A percentile compares a stretch with the other conserved stretches of the same genome.
phyloP scores from a whole-genome alignment of 2,888 invertebrate species.

The Anarsia innoxiella region DNA sequence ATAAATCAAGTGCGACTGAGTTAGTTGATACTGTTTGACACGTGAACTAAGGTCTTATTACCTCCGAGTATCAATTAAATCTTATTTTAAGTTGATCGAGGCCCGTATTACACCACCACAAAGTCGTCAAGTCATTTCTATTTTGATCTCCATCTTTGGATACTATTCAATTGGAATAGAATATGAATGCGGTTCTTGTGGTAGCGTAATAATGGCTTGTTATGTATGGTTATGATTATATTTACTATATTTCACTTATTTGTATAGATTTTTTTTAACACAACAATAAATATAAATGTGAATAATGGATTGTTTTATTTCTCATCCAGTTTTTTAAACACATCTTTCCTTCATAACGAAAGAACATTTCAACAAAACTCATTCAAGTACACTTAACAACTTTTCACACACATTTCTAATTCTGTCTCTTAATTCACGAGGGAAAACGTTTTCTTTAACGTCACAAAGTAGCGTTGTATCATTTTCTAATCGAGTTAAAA shows the following conservation, averaged over 20 bases:
- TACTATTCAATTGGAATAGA: slow-evolving; percentile 11
- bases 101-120: slow-evolving; percentile 42
- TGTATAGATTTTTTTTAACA: slow-evolving; percentile 74
- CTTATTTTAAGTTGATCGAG: slow-evolving; percentile 57
- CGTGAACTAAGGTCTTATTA: slow-evolving; percentile 68
- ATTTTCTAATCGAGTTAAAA: slow-evolving; percentile 42
- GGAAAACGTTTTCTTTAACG: slow-evolving; percentile 36
- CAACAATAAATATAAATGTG: slow-evolving; percentile 74
- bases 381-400: slow-evolving; percentile 42
- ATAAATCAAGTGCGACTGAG: slow-evolving; percentile 57
- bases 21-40: slow-evolving; percentile 65
- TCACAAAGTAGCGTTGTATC: slow-evolving; percentile 33
- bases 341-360: too few relatives aligned
- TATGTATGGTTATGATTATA: slow-evolving; percentile 62
- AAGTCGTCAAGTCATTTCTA: slow-evolving; percentile 16
- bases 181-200: slow-evolving; percentile 25
- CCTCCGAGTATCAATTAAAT: slow-evolving; percentile 74
- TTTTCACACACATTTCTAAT: slow-evolving; percentile 40
- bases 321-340: too few relatives aligned
- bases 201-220: slow-evolving; percentile 44
- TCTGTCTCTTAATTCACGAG: slow-evolving; percentile 32
- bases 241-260: slow-evolving; percentile 71
- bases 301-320: slow-evolving; percentile 58
- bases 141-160: slow-evolving; percentile 19
- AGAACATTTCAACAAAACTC: slow-evolving; percentile 18